Conservation (phyloP, 1,140 invertebrate genomes). For the Catajapyx aquilonaris region DNA sequence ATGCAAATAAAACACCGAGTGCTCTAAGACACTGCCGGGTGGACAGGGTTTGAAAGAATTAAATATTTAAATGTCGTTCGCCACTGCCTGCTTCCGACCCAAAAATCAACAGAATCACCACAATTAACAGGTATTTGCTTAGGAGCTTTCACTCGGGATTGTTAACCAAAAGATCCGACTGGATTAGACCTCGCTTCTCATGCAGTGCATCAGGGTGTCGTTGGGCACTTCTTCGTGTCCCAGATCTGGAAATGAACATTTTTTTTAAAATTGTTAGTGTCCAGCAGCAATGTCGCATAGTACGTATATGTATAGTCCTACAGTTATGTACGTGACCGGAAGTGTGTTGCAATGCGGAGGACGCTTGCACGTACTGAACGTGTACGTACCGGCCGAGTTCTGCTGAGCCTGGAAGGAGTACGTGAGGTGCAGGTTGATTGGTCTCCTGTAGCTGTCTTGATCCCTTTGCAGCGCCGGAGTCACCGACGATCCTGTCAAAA, state of each 20-base stretch:
- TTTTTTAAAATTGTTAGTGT: neutral
- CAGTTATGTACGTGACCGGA: neutral
- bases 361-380: neutral
- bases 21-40: too few relatives aligned
- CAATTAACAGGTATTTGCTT: too few relatives aligned
- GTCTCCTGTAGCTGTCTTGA: constrained; percentile 1
- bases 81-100: too few relatives aligned
- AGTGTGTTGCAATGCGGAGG: neutral
- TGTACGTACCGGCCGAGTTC: neutral
- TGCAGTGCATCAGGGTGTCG: neutral
- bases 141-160: too few relatives aligned
- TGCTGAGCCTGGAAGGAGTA: constrained; percentile 2
- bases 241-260: neutral
- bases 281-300: neutral
- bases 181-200: too few relatives aligned
- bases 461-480: neutral
- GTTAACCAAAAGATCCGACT: too few relatives aligned
- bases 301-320: neutral
- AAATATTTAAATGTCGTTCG: too few relatives aligned
- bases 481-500: neutral
- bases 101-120: too few relatives aligned
- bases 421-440: constrained; percentile 3
- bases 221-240: neutral
- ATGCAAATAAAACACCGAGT: too few relatives aligned
- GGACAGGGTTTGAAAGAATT: too few relatives aligned